A percentile compares a stretch with the other conserved stretches of the same genome.
These are phyloP conservation scores for Odobenus rosmarus DNA, from an alignment of 2,113 vertebrate species.

Conservation along the genomic window DNA sequence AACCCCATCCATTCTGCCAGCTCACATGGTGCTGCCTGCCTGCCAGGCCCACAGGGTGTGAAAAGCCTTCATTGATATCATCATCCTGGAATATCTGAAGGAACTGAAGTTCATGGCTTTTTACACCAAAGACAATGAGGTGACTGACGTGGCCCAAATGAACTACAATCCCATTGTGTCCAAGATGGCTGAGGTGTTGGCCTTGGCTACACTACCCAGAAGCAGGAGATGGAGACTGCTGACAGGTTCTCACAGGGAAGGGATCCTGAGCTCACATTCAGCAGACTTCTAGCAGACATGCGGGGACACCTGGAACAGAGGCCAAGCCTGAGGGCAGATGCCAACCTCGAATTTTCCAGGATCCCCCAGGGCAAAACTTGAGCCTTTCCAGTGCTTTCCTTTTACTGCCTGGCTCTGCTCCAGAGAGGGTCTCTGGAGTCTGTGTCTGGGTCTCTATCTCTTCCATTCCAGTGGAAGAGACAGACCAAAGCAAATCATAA, in stretches of 20 bases:
- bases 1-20: too few species aligned
- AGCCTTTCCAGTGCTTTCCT: conserved; percentile 2
- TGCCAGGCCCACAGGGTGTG: conserved; percentile 87
- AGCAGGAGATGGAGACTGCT: conserved; percentile 91
- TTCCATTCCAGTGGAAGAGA: not conserved
- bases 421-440: not conserved
- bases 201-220: conserved; percentile 92
- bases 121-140: conserved; percentile 95
- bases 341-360: conserved; percentile 36
- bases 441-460: not conserved
- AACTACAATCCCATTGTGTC: conserved; percentile 97
- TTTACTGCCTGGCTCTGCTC: not conserved
- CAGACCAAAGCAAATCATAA: not conserved
- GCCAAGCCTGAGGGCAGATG: not conserved
- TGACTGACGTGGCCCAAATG: conserved; percentile 96
- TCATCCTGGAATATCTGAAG: conserved; percentile 96
- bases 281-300: not conserved
- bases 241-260: conserved; percentile 70
- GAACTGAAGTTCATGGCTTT: conserved; percentile 97
- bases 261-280: conserved; percentile 37
- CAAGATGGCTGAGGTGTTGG: conserved; percentile 95
- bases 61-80: conserved; percentile 96
- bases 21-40: not conserved
- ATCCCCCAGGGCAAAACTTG: not conserved
- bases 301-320: not conserved